Base-by-base conservation (phyloP, 2,888 invertebrate genomes). In the Serrognathus titanus region DNA sequence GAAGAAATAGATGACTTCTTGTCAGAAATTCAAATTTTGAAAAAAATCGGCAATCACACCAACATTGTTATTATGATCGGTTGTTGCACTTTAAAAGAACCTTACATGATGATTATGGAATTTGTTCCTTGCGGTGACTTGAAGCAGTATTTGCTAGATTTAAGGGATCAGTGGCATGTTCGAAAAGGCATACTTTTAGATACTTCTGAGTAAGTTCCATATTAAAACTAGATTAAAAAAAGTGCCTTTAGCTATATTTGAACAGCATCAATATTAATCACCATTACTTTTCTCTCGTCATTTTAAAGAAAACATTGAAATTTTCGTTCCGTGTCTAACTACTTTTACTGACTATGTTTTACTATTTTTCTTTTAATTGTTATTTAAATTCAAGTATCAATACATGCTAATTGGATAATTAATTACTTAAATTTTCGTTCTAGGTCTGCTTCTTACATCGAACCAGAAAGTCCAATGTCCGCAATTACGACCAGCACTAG, bases 61-160 rank as follows among this genome's bases (percentile, higher is more conserved):
- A 88, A 92, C 75, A 86, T 93, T 51, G 90, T 93, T 11, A 79
- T 83, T 7, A 75, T 90, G 58, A 69, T 92, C 1, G 92, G 87
- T 0, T 92, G 90, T 66, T 91, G 91, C 67, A 89, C 89, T 0
- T 75, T 82, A 12, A 78, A 82, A 0, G 78, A 85, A 20, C 92
- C 92, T 0, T 82, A 86, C 48, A 83, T 89, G 59, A 87, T 92
- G 62, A 78, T 93, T 7, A 82, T 93, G 76, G 92, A 93, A 71
- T 90, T 87, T 69, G 87, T 90, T 9, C 86, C 90, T 0, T 84
- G 88, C 60, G 92, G 92, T 0, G 90, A 90, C 70, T 78, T 94
- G 53, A 83, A 88, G 48, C 79, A 81, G 0, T 81, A 89, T 60
- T 77, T 89, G 16, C 69, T 82, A 49, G 75, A 81, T 2, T 80